Conservation (phyloP, 1,140 invertebrate genomes). For the Physella acuta region DNA sequence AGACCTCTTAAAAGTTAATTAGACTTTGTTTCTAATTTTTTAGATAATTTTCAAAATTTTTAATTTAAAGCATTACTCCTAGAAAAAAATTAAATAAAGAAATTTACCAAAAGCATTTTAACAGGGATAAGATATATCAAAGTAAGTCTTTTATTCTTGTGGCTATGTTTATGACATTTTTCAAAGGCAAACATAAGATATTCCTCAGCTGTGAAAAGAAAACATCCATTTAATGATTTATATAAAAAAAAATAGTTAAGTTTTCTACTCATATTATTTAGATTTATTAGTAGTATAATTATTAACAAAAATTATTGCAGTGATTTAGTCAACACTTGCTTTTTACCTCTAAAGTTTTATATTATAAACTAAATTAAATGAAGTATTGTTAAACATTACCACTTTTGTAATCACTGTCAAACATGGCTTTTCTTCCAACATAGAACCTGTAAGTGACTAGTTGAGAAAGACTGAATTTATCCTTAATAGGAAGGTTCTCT, state of each 20-base stretch:
- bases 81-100: too few relatives aligned
- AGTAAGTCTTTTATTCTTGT: slow-evolving; percentile 89
- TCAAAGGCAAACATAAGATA: slow-evolving; percentile 90
- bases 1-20: too few relatives aligned
- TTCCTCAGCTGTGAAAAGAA: slow-evolving; percentile 73
- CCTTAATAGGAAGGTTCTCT: slow-evolving; percentile 85
- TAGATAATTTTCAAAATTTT: too few relatives aligned
- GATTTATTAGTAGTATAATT: too few relatives aligned
- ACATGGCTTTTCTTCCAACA: slow-evolving; percentile 95
- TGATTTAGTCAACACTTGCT: too few relatives aligned
- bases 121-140: slow-evolving; percentile 95
- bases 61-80: too few relatives aligned
- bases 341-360: too few relatives aligned
- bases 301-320: too few relatives aligned
- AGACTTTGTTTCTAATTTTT: too few relatives aligned
- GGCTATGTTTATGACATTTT: slow-evolving; percentile 79
- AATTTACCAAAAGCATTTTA: slow-evolving; percentile 82
- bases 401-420: slow-evolving; percentile 91
- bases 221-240: background rate
- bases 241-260: background rate
- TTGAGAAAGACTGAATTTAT: slow-evolving; percentile 80
- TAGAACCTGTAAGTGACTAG: slow-evolving; percentile 93
- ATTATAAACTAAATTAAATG: too few relatives aligned
- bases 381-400: too few relatives aligned
- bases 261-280: too few relatives aligned